A percentile compares a stretch with the other conserved stretches of the same genome.
Conservation (phyloP, 92 coral and sea anemone genomes). For the Siderastrea radians region DNA sequence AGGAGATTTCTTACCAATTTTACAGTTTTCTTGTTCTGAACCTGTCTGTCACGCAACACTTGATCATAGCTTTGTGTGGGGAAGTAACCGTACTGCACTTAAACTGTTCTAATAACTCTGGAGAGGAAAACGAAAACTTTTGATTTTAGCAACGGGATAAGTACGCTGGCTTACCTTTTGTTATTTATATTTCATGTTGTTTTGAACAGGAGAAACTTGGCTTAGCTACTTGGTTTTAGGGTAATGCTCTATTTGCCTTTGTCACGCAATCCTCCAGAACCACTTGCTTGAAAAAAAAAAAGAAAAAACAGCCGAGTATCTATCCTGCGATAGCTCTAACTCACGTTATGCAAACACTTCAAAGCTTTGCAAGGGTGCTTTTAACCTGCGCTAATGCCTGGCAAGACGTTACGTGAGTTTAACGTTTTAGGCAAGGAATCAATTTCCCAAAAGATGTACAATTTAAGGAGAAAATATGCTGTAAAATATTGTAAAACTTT, state of each 20-base stretch:
- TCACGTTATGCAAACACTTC: not conserved
- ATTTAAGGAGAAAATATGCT: slow-evolving; percentile 62
- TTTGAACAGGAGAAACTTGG: not conserved
- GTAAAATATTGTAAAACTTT: slow-evolving; percentile 77
- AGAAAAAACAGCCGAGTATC: not conserved
- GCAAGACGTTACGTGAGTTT: slow-evolving; percentile 18
- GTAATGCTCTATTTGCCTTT: no score
- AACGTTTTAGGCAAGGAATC: slow-evolving; percentile 37
- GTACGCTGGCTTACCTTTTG: no score
- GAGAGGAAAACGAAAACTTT: no score
- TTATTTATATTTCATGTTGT: no score
- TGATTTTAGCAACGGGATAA: no score
- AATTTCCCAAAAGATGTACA: slow-evolving; percentile 67
- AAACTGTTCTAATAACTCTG: no score
- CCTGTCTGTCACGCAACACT: not conserved
- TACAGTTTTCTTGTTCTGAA: not conserved
- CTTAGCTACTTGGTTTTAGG: no score
- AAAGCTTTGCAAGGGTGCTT: not conserved
- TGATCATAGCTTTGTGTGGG: not conserved
- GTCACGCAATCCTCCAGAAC: not conserved
- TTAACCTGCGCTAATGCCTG: slow-evolving; percentile 20
- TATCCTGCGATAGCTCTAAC: not conserved
- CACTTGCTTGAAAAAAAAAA: not conserved
- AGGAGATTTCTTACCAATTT: not conserved
- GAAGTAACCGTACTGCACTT: no score